These are phyloP conservation scores for Papilio glaucus DNA, from an alignment of 1,140 invertebrate genomes.

Conservation along the genomic window DNA sequence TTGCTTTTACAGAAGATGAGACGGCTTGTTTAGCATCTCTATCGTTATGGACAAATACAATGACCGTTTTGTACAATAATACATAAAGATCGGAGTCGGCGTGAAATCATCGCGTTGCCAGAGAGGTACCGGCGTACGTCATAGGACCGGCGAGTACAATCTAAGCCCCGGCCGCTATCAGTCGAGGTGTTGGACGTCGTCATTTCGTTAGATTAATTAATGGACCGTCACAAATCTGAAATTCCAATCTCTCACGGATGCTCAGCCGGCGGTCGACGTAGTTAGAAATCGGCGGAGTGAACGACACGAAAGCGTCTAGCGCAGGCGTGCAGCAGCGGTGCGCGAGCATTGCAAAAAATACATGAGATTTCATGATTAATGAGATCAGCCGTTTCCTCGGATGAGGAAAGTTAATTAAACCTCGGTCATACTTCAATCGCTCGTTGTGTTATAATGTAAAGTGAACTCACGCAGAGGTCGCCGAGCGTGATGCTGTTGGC, in stretches of 20 bases:
- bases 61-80: slow-evolving; percentile 1
- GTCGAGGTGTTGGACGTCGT: slow-evolving; percentile 34
- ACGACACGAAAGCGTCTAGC: slow-evolving; percentile 56
- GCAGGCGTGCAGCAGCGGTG: slow-evolving; percentile 41
- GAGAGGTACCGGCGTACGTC: not conserved
- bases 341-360: slow-evolving; percentile 52
- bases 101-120: slow-evolving; percentile 18
- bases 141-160: not conserved
- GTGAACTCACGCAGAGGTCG: slow-evolving; percentile 92
- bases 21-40: not conserved
- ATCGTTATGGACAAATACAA: not conserved
- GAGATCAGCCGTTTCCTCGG: slow-evolving; percentile 64
- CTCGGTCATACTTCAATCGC: slow-evolving; percentile 29
- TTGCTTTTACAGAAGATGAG: slow-evolving; percentile 20
- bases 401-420: slow-evolving; percentile 58
- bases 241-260: slow-evolving; percentile 72
- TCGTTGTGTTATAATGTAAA: slow-evolving; percentile 2
- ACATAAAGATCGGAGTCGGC: slow-evolving; percentile 19
- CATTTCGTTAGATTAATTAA: slow-evolving; percentile 47
- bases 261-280: slow-evolving; percentile 46
- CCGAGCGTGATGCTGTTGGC: slow-evolving; percentile 94
- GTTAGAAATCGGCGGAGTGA: slow-evolving; percentile 60
- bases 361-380: slow-evolving; percentile 59
- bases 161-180: not conserved
- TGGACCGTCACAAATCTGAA: slow-evolving; percentile 60